Conservation (phyloP, 30 jellyfish, hydroid and myxozoan genomes). For the Mastigias papua region DNA sequence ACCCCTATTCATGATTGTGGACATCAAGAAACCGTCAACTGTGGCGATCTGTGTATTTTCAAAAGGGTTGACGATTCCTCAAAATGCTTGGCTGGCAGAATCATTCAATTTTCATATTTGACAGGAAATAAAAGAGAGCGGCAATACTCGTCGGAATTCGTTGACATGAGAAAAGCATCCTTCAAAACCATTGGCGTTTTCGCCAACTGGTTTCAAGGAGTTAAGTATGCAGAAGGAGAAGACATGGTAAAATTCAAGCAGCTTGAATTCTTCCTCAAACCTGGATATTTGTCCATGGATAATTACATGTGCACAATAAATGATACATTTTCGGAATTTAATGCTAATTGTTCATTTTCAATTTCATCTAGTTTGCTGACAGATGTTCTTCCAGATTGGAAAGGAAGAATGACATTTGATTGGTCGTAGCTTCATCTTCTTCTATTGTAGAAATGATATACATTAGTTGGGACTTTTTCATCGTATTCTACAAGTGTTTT, state of each 20-base stretch:
- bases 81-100: slow-evolving; percentile 52
- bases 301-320: slow-evolving; percentile 22
- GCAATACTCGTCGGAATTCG: slow-evolving; percentile 35
- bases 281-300: slow-evolving; percentile 59
- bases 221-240: neutral
- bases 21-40: slow-evolving; percentile 31
- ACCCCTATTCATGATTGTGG: slow-evolving; percentile 18
- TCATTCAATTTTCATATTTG: slow-evolving; percentile 52
- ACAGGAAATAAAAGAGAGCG: slow-evolving; percentile 37
- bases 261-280: slow-evolving; percentile 24
- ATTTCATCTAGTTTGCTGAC: no score
- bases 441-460: no score
- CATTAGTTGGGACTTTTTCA: no score
- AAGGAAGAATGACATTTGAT: no score
- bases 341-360: no score
- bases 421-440: no score
- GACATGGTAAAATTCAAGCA: slow-evolving; percentile 28
- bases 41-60: slow-evolving; percentile 59
- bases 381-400: no score
- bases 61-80: slow-evolving; percentile 44
- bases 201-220: slow-evolving; percentile 41
- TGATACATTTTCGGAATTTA: no score
- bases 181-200: slow-evolving; percentile 28
- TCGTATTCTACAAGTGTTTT: no score
- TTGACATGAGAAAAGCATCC: slow-evolving; percentile 49